phyloP scores from a whole-genome alignment of 1,140 invertebrate genomes.

The Bombus pyrosoma region DNA sequence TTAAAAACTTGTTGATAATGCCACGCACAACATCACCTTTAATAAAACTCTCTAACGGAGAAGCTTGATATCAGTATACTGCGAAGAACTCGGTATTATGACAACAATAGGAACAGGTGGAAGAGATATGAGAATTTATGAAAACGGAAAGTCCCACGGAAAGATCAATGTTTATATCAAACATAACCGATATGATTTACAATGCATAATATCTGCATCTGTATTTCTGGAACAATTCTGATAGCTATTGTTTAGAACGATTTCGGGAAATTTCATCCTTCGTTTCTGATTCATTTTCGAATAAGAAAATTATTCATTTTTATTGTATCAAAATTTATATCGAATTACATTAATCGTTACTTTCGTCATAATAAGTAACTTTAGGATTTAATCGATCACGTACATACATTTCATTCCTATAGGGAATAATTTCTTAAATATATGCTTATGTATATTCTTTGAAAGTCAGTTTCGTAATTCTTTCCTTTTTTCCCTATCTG shows the following conservation, averaged over 20 bases:
- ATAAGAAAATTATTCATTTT: background rate
- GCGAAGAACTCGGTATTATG: background rate
- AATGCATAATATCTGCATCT: background rate
- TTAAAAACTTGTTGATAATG: background rate
- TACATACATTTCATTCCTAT: background rate
- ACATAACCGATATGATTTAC: background rate
- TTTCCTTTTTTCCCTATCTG: background rate
- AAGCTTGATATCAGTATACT: background rate
- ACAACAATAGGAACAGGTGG: background rate
- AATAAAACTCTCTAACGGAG: background rate
- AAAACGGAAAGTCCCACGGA: background rate
- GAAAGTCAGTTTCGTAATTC: background rate
- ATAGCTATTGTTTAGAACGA: background rate
- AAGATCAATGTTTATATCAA: background rate
- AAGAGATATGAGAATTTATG: background rate
- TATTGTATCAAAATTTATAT: background rate
- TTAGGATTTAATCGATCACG: background rate
- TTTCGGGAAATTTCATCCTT: background rate
- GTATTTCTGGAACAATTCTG: background rate
- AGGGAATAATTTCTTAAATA: background rate
- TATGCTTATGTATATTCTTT: background rate
- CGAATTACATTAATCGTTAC: background rate
- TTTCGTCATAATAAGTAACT: background rate
- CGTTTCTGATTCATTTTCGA: background rate
- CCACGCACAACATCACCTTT: background rate